These are phyloP conservation scores for Mormyrops boulengeri DNA, from an alignment of 2,797 vertebrate genomes.

Conservation along the genomic window DNA sequence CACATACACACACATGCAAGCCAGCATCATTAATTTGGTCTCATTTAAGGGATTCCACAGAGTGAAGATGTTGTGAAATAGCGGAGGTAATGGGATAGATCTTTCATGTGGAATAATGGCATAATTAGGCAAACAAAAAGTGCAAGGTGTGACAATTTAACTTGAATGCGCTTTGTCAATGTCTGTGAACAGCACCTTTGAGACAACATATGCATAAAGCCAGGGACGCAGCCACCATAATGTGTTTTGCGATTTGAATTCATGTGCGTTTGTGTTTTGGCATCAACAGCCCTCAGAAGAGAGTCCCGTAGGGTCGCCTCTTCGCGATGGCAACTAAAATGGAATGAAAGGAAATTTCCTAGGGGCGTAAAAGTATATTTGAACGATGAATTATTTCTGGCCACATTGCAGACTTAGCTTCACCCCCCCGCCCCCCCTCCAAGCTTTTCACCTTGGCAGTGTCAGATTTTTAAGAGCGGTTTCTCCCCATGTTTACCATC, in stretches of 20 bases:
- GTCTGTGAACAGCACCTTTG: slow-evolving; percentile 66
- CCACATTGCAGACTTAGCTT: background rate
- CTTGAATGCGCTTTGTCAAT: slow-evolving; percentile 72
- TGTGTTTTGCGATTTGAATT: slow-evolving; percentile 45
- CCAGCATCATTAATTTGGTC: slow-evolving; percentile 63
- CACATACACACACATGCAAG: slow-evolving; percentile 4
- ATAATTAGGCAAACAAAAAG: slow-evolving; percentile 76
- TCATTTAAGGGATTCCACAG: slow-evolving; percentile 65
- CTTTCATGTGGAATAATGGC: slow-evolving; percentile 71
- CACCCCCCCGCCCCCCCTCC: background rate
- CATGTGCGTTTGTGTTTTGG: slow-evolving; percentile 36
- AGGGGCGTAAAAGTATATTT: background rate
- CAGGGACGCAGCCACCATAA: background rate
- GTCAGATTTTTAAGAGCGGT: background rate
- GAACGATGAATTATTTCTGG: background rate
- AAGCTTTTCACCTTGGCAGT: background rate
- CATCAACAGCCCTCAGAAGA: slow-evolving; percentile 28
- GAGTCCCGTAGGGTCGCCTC: slow-evolving; percentile 35
- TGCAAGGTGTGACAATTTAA: slow-evolving; percentile 79
- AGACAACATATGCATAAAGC: slow-evolving; percentile 51
- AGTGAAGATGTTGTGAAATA: slow-evolving; percentile 64
- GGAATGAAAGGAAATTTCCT: slow-evolving; percentile 51
- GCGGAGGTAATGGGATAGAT: slow-evolving; percentile 73
- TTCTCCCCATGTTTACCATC: background rate
- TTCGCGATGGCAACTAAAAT: slow-evolving; percentile 34